Conservation (phyloP, 2,113 vertebrate genomes). For the western clawed frog (Xenopus tropicalis) region DNA sequence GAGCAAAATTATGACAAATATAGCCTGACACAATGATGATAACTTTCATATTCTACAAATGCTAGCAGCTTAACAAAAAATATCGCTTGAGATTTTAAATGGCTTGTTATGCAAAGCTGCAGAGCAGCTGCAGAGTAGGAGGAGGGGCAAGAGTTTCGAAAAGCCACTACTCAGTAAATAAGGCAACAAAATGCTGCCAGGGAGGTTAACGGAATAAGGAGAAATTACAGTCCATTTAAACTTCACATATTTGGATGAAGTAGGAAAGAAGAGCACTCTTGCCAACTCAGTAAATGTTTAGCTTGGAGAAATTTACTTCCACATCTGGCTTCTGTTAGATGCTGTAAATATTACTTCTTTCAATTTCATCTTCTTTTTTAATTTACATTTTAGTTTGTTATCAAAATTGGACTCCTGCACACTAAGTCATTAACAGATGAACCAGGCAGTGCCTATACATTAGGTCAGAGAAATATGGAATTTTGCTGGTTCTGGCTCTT, state of each 20-base stretch:
- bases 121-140: constrained; percentile 24
- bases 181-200: constrained; percentile 13
- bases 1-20: constrained; percentile 11
- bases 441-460: no score
- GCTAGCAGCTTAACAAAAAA: accelerated
- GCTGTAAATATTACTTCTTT: constrained; percentile 49
- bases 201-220: constrained; percentile 21
- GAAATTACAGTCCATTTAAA: constrained; percentile 44
- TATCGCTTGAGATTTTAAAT: constrained; percentile 10
- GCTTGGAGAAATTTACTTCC: constrained; percentile 50
- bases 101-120: constrained; percentile 29
- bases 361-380: constrained; percentile 44
- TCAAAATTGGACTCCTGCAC: constrained; percentile 25
- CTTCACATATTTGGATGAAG: constrained; percentile 18
- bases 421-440: no score
- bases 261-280: constrained; percentile 47
- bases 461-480: no score
- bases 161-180: constrained; percentile 31
- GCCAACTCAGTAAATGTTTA: constrained; percentile 56
- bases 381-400: constrained; percentile 45
- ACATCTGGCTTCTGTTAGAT: constrained; percentile 54
- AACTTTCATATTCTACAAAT: constrained; percentile 17
- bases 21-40: constrained; percentile 22
- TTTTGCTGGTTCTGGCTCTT: no score
- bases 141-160: constrained; percentile 6